A percentile compares a stretch with the other conserved stretches of the same genome.
These are phyloP conservation scores for Notodonta dromedarius DNA, from an alignment of 2,888 invertebrate species.

Conservation along the genomic window DNA sequence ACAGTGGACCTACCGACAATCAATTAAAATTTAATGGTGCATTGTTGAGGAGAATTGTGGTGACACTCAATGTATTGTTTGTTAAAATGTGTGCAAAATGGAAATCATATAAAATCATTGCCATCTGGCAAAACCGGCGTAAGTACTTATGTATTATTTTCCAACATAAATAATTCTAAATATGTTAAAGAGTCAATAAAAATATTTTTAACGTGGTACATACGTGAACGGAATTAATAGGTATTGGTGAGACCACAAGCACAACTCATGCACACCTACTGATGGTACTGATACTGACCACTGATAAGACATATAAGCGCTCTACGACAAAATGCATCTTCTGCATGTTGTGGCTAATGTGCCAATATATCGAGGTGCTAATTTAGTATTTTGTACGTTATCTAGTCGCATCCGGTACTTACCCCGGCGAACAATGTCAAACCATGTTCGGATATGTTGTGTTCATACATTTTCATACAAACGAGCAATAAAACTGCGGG, in stretches of 20 bases:
- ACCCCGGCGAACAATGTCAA: slow-evolving; percentile 1
- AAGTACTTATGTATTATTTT: not conserved
- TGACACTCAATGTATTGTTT: not conserved
- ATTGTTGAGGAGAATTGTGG: not conserved
- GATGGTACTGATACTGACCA: too few species aligned
- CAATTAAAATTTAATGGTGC: not conserved
- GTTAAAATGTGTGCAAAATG: not conserved
- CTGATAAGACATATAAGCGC: too few species aligned
- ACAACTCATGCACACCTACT: too few species aligned
- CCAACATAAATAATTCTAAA: not conserved
- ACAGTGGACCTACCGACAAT: not conserved
- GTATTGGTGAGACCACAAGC: too few species aligned
- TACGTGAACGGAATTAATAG: not conserved
- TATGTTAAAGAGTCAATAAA: not conserved
- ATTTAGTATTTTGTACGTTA: not conserved
- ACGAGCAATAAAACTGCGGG: slow-evolving; percentile 9
- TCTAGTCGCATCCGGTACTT: not conserved
- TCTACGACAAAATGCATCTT: too few species aligned
- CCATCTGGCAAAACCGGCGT: not conserved
- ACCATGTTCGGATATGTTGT: not conserved
- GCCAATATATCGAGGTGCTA: not conserved
- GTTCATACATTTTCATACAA: slow-evolving; percentile 5
- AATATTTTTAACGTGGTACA: not conserved
- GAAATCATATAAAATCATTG: too few species aligned
- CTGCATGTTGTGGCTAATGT: not conserved